Evolutionary conservation across 1,140 invertebrate species (phyloP), one percentile per base, ranked within the genome.

Genomic region (Trachymyrmex septentrionalis): DNA sequence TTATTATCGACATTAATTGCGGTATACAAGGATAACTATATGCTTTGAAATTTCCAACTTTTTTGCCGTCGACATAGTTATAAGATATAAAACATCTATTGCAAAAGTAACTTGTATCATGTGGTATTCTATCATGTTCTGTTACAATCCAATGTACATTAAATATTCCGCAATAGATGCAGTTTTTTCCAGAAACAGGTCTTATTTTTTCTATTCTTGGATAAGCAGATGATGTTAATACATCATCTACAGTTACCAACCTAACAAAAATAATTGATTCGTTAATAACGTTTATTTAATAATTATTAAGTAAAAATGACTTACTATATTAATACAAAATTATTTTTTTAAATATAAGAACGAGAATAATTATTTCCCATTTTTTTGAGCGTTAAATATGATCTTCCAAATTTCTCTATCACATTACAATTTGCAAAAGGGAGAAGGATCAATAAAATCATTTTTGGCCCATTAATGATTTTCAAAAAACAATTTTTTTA

Each of bases 61-160:
- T 96, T 95, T 93, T 91, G 0, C 96, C 96, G 81, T 97, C 93
- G 0, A 96, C 93, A 87, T 97, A 97, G 89, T 97, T 96, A 86
- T 96, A 97, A 0, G 96, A 95, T 48, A 95, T 95, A 76, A 97
- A 96, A 91, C 97, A 97, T 0, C 91, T 93, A 3, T 96, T 95
- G 89, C 97, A 97, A 80, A 97, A 96, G 91, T 96, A 97, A 9
- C 96, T 96, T 14, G 97, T 96, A 93, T 97, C 96, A 89, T 97
- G 96, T 2, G 97, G 96, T 59, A 97, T 95, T 24, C 96, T 93
- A 7, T 95, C 93, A 72, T 96, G 96, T 2, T 96, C 94, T 0
- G 92, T 94, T 0, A 96, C 96, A 53, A 97, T 94, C 96, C 97
- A 97, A 55, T 95, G 95, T 53, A 96, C 96, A 9, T 94, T 88